phyloP scores from a whole-genome alignment of 1,140 invertebrate genomes.

The Leucophenga varia region DNA sequence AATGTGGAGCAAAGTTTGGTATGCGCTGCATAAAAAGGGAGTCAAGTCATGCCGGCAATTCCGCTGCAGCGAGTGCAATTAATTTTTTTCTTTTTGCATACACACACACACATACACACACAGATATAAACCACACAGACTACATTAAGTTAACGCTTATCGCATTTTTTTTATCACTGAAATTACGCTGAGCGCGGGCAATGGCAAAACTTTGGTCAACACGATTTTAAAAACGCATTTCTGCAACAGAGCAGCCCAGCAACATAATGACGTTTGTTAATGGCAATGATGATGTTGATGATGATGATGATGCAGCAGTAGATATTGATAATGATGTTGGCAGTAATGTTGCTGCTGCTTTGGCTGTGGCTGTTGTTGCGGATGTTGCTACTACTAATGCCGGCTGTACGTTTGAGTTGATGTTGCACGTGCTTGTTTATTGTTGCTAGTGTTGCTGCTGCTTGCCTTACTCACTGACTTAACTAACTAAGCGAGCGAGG shows the following conservation, averaged over 20 bases:
- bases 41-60: constrained; percentile 12
- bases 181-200: background rate
- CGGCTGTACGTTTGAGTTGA: background rate
- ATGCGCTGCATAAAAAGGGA: no score
- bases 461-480: no score
- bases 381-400: background rate
- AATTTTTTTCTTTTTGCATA: constrained; percentile 54
- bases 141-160: constrained; percentile 47
- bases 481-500: no score
- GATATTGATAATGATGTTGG: no score
- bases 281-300: no score
- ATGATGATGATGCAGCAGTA: no score
- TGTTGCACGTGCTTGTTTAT: constrained; percentile 20
- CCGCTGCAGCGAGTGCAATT: constrained; percentile 44
- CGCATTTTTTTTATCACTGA: constrained; percentile 47
- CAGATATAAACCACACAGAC: no score
- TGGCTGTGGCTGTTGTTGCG: constrained; percentile 35
- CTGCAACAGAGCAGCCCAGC: constrained; percentile 6
- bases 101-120: constrained; percentile 1
- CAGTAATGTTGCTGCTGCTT: constrained; percentile 4
- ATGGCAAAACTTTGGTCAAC: constrained; percentile 14
- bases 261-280: no score
- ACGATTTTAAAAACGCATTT: constrained; percentile 41
- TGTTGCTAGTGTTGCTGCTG: no score
- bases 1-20: no score